A percentile compares a stretch with the other conserved stretches of the same genome.
Conservation (phyloP, 2,113 vertebrate species). For the Buteo buteo region DNA sequence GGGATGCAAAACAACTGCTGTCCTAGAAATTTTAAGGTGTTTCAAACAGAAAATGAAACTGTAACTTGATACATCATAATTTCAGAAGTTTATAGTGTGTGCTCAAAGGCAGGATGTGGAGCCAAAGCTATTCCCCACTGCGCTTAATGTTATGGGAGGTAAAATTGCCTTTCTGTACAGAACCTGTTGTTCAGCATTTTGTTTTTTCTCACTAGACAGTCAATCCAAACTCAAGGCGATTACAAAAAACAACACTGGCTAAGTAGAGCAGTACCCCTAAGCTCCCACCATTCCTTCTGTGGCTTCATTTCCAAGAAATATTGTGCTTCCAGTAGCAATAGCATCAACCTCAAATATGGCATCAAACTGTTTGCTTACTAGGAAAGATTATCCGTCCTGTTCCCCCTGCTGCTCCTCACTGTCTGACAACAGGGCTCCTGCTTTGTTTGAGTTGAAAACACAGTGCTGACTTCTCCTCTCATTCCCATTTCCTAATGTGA, state of each 20-base stretch:
- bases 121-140: background rate
- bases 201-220: background rate
- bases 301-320: background rate
- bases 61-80: background rate
- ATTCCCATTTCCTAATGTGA: background rate
- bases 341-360: background rate
- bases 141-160: background rate
- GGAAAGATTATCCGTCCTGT: background rate
- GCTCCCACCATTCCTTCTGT: background rate
- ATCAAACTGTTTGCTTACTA: background rate
- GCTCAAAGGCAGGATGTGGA: background rate
- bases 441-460: background rate
- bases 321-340: background rate
- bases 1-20: background rate
- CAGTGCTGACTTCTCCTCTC: background rate
- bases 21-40: background rate
- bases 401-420: background rate
- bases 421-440: background rate
- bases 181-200: background rate
- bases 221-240: background rate
- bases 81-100: background rate
- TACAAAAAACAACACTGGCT: background rate
- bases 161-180: background rate
- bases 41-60: constrained; percentile 23
- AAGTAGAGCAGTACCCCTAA: background rate